Percentiles rank a stretch among this genome's conserved stretches.
These are phyloP conservation scores for Trichoplax adhaerens DNA, from an alignment of 37 sponge, comb jelly and placozoan genomes.

Conservation along the genomic window DNA sequence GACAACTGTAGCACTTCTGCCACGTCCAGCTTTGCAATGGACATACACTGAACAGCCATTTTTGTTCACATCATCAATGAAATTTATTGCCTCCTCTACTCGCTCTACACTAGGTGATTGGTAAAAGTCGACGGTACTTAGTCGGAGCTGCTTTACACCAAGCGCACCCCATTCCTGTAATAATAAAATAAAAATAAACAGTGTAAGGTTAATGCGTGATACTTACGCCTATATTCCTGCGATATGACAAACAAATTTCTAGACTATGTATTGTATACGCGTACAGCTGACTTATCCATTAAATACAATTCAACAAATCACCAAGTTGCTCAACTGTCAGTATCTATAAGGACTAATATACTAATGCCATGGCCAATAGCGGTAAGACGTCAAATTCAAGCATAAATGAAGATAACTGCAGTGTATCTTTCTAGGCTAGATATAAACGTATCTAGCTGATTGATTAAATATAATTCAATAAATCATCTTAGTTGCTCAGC, in stretches of 20 bases:
- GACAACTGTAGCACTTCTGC: conserved; percentile 58
- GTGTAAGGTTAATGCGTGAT: not conserved
- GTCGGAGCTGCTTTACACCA: conserved; percentile 42
- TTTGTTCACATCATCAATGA: conserved; percentile 23
- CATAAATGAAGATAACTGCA: too few species aligned
- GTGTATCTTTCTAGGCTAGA: too few species aligned
- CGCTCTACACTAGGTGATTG: conserved; percentile 27
- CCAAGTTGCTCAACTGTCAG: too few species aligned
- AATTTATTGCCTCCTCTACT: conserved; percentile 26
- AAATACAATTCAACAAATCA: too few species aligned
- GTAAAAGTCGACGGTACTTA: conserved; percentile 42
- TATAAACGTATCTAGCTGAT: too few species aligned
- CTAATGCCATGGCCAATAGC: not conserved
- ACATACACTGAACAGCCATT: conserved; percentile 48
- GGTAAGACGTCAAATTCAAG: too few species aligned
- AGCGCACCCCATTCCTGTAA: conserved; percentile 56
- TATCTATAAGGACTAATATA: not conserved
- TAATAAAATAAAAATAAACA: not conserved
- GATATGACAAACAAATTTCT: too few species aligned
- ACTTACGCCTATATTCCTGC: too few species aligned
- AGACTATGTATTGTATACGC: too few species aligned
- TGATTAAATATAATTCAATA: too few species aligned
- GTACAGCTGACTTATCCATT: too few species aligned
- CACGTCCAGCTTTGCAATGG: conserved; percentile 87
- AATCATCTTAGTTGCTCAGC: too few species aligned